Evolutionary conservation across 2,113 vertebrate genomes (phyloP).

Genomic region (Cyanoderma ruficeps): DNA sequence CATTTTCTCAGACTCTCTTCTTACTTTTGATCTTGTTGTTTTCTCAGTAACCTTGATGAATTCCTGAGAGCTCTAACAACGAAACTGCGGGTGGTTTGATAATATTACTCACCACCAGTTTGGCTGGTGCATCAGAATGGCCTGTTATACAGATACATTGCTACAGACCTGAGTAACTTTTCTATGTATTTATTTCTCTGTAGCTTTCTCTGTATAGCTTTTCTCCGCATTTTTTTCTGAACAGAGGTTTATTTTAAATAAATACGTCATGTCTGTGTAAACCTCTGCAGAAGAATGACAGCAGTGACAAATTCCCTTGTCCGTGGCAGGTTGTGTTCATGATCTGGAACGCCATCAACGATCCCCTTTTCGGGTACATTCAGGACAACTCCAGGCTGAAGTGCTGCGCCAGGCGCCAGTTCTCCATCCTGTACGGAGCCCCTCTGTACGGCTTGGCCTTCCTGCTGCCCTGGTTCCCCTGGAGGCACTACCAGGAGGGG

Average conservation of each 20-base stretch:
- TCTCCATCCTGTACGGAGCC: slow-evolving; percentile 82
- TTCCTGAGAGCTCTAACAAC: too few species aligned
- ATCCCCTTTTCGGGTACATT: slow-evolving; percentile 88
- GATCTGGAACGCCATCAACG: slow-evolving; percentile 89
- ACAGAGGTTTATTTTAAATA: background rate
- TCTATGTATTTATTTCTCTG: background rate
- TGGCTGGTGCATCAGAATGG: too few species aligned
- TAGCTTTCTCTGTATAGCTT: background rate
- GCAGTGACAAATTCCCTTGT: background rate
- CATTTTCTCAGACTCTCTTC: too few species aligned
- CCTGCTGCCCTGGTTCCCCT: slow-evolving; percentile 92
- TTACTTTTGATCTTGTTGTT: too few species aligned
- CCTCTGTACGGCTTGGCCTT: slow-evolving; percentile 83
- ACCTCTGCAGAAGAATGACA: background rate
- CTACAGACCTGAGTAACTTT: background rate
- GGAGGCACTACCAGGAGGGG: slow-evolving; percentile 78
- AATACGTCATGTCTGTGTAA: background rate
- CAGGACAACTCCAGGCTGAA: slow-evolving; percentile 77
- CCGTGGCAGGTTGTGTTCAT: slow-evolving; percentile 83
- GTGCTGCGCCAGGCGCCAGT: slow-evolving; percentile 74
- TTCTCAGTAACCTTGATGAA: too few species aligned
- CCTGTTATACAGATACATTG: too few species aligned
- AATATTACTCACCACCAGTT: too few species aligned
- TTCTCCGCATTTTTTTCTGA: background rate
- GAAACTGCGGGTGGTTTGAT: too few species aligned